A percentile compares a stretch with the other conserved stretches of the same genome.
Evolutionary conservation across 2,113 vertebrate genomes (phyloP).

Genomic region (Pelecanoides urinatrix): DNA sequence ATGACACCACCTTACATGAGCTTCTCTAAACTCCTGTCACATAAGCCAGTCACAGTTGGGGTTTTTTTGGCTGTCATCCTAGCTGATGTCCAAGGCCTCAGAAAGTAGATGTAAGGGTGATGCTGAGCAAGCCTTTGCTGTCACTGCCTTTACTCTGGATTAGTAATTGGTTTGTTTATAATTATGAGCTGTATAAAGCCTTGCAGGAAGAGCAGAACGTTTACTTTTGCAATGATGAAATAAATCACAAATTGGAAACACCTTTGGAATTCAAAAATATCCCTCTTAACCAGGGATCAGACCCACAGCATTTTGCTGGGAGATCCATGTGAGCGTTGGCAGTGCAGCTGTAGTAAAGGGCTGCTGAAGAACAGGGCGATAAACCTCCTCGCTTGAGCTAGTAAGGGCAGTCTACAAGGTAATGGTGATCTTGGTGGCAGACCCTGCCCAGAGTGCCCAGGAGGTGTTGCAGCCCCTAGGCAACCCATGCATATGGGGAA

Average conservation of each 20-base stretch:
- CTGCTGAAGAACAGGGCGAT: not conserved
- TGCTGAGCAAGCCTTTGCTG: not conserved
- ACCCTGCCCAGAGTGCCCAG: not conserved
- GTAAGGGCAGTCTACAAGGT: not conserved
- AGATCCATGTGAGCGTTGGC: fast-evolving
- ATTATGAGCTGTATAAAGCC: not conserved
- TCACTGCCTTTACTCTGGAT: not conserved
- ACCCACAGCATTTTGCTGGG: not conserved
- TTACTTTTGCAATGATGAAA: not conserved
- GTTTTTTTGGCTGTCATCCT: not conserved
- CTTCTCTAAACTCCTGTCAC: not conserved
- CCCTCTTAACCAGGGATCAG: not conserved
- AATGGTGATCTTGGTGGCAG: not conserved
- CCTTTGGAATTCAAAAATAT: not conserved
- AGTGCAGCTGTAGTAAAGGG: not conserved
- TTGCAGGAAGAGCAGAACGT: not conserved
- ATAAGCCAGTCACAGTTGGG: not conserved
- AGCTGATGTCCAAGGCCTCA: not conserved
- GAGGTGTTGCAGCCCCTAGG: not conserved
- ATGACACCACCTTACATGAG: not conserved
- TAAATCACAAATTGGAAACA: not conserved
- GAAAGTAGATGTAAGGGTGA: not conserved
- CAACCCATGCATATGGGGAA: fast-evolving
- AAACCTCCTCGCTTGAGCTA: not conserved
- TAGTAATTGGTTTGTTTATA: not conserved